Evolutionary conservation across 2,888 invertebrate species (phyloP), one percentile per base, ranked within the genome.

Genomic region (Orchesella flavescens): DNA sequence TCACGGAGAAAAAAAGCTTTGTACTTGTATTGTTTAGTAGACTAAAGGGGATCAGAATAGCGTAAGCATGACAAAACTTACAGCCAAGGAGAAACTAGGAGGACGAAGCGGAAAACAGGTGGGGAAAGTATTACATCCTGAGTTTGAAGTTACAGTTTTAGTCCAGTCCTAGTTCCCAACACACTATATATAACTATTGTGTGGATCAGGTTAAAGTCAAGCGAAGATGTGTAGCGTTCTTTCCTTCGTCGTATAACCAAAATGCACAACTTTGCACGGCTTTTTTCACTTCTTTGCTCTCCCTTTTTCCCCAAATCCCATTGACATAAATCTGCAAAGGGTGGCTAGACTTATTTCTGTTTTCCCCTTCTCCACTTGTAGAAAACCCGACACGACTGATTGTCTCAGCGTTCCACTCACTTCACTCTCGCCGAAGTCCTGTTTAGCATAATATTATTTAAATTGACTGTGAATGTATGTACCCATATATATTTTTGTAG

Each of bases 321-420:
- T 74, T 83, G 78, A 83, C 83, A 83, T 78, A 83, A 83, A 83
- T 83, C 83, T 83, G 78, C n/a, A 78, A 74, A 74, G 74, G 73
- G 68, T 68, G 74, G 69, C 77, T 72, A 66, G 72, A 77, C 65
- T 53, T 61, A 44, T 59, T 80, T 46, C 66, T 77, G 49, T 77
- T 69, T 76, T 46, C 59, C 68, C 55, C 74, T 81, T 81, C 74
- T 61, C 68, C 68, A 74, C 57, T 81, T 74, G 61, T 61, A 43
- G 59, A 49, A 72, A 71, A 9, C 55, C 69, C 65, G 68, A 72
- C 77, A 69, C 71, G 72, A 83, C 77, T 77, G 83, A 83, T 77
- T 83, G 83, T 83, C 76, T 71, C 82, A 76, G 65, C 13, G 71
- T 61, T 77, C 63, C 61, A 46, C 77, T 77, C 57, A 69, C 71